Percentiles rank a stretch among this genome's conserved stretches.
phyloP scores from a whole-genome alignment of 2,888 invertebrate species.

The Oxycera nigricornis region DNA sequence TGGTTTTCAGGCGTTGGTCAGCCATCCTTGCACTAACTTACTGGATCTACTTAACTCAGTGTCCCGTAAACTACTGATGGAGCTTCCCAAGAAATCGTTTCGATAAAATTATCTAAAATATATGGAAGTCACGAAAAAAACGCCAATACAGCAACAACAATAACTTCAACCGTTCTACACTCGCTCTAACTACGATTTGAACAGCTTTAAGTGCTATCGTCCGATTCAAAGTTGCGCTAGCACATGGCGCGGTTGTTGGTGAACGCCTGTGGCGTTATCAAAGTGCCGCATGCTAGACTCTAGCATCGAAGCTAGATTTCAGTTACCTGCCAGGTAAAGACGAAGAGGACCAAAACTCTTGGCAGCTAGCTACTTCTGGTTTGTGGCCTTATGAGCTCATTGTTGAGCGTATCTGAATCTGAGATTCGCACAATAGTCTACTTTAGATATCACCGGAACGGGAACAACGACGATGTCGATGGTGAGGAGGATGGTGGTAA shows the following conservation, averaged over 20 bases:
- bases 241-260: neutral
- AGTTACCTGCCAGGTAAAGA: neutral
- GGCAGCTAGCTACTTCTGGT: neutral
- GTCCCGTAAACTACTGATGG: conserved; percentile 32
- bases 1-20: neutral
- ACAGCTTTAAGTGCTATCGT: neutral
- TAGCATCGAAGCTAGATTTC: neutral
- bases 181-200: neutral
- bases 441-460: neutral
- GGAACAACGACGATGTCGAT: neutral
- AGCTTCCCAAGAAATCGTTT: conserved; percentile 4
- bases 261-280: neutral
- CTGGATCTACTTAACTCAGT: conserved; percentile 1
- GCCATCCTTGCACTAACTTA: neutral
- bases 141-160: neutral
- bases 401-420: neutral
- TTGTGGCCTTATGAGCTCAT: neutral
- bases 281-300: conserved; percentile 8
- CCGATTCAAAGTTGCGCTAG: neutral
- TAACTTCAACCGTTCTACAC: conserved; percentile 2
- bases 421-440: conserved; percentile 18
- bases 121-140: neutral
- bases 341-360: neutral
- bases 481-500: neutral
- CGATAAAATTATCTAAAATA: conserved; percentile 24